Evolutionary conservation across 2,888 invertebrate species (phyloP).

Genomic region (Nomada hirtipes): DNA sequence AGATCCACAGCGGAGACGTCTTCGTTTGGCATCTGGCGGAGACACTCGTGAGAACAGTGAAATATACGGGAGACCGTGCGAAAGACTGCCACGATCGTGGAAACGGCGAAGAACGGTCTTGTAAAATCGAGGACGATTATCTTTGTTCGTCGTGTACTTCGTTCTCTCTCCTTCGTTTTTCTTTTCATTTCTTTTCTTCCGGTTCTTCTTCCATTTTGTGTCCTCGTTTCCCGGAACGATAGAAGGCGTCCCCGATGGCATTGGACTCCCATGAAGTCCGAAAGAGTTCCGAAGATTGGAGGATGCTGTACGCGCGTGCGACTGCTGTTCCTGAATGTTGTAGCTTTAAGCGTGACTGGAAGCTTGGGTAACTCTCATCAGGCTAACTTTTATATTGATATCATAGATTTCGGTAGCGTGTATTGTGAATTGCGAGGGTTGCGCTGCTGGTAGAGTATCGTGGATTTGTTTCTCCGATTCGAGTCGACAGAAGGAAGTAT

Average conservation of each 20-base stretch:
- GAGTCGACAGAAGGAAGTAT: no score
- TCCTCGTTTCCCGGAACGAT: neutral
- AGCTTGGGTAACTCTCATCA: conserved; percentile 11
- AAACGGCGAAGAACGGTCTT: conserved; percentile 32
- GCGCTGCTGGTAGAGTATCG: no score
- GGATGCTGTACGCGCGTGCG: neutral
- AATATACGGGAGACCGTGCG: conserved; percentile 46
- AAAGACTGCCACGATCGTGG: conserved; percentile 48
- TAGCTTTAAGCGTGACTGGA: conserved; percentile 48
- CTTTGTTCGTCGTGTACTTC: neutral
- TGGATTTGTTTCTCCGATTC: no score
- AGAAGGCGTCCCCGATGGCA: no score
- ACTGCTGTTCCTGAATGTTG: conserved; percentile 45
- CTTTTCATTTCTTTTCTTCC: neutral
- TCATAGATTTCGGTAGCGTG: neutral
- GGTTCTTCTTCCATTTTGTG: neutral
- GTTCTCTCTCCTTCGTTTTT: neutral
- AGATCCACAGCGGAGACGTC: conserved; percentile 31
- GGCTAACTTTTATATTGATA: neutral
- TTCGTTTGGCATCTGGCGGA: conserved; percentile 31
- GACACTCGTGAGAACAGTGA: conserved; percentile 56
- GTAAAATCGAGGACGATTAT: conserved; percentile 11
- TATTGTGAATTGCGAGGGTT: neutral
- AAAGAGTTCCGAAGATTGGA: neutral
- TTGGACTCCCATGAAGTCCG: no score